Percentiles rank a stretch among this genome's conserved stretches.
Conservation (phyloP, 2,888 invertebrate species). For the Drosophila kambysellisi region DNA sequence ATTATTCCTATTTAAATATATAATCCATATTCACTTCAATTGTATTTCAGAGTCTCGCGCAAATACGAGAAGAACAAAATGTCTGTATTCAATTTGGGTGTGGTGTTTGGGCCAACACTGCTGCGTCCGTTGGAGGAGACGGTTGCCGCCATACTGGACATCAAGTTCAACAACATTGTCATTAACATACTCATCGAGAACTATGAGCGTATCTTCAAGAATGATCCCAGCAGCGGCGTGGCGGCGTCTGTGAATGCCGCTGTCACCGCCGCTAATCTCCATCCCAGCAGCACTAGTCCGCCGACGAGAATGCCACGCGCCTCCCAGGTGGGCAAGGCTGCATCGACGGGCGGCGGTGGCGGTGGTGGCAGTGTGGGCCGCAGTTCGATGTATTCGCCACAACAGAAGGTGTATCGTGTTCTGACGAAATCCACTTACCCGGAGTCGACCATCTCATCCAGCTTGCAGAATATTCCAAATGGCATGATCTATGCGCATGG, state of each 20-base stretch:
- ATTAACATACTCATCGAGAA: slow-evolving; percentile 98
- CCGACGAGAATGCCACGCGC: slow-evolving; percentile 83
- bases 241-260: slow-evolving; percentile 15
- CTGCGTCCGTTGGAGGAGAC: slow-evolving; percentile 98
- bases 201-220: slow-evolving; percentile 90
- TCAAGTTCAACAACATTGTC: slow-evolving; percentile 99
- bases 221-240: slow-evolving; percentile 77
- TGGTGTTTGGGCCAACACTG: slow-evolving; percentile 98
- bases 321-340: slow-evolving; percentile 75
- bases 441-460: slow-evolving; percentile 85
- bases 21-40: background rate
- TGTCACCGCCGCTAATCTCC: slow-evolving; percentile 29
- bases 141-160: slow-evolving; percentile 98
- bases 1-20: too few relatives aligned
- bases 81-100: slow-evolving; percentile 98
- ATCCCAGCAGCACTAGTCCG: slow-evolving; percentile 77
- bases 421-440: slow-evolving; percentile 84
- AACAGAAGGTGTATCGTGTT: slow-evolving; percentile 84
- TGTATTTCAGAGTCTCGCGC: slow-evolving; percentile 89
- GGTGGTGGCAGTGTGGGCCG: slow-evolving; percentile 68
- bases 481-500: slow-evolving; percentile 83
- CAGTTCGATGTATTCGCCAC: slow-evolving; percentile 83
- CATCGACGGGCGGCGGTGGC: slow-evolving; percentile 54
- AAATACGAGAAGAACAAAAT: slow-evolving; percentile 96
- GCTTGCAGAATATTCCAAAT: slow-evolving; percentile 85